Evolutionary conservation across 2,797 vertebrate genomes (phyloP).

Genomic region (Eospalax fontanierii): DNA sequence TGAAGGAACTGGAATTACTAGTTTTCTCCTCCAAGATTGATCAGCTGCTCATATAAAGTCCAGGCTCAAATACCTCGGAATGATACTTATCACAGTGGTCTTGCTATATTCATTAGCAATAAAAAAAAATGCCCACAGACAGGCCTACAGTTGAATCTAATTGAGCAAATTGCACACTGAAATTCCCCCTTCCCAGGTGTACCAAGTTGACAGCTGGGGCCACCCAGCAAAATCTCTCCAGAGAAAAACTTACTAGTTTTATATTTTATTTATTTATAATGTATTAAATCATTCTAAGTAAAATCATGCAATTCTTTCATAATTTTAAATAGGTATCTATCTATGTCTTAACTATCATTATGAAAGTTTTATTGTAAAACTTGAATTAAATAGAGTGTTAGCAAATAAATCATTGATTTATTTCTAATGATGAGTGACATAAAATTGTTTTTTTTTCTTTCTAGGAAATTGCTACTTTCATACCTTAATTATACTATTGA

Average conservation of each 20-base stretch:
- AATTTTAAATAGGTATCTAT: not conserved
- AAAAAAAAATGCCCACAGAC: no score
- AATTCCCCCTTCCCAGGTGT: no score
- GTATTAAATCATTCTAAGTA: not conserved
- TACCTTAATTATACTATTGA: not conserved
- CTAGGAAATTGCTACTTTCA: not conserved
- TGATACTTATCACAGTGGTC: no score
- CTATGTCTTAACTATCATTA: not conserved
- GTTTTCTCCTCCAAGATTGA: no score
- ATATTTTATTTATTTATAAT: not conserved
- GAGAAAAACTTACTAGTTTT: not conserved
- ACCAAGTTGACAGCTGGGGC: no score
- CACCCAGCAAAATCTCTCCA: not conserved
- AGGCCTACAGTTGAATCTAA: no score
- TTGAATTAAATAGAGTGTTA: not conserved
- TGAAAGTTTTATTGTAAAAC: not conserved
- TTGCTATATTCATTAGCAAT: no score
- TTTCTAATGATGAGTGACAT: not conserved
- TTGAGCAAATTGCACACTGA: no score
- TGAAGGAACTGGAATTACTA: no score
- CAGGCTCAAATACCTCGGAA: no score
- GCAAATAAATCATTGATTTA: not conserved
- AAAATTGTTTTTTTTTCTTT: not conserved
- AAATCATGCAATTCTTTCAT: not conserved
- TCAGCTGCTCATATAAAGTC: no score